Conservation (phyloP, 2,797 vertebrate genomes). For the Gallirallus australis region DNA sequence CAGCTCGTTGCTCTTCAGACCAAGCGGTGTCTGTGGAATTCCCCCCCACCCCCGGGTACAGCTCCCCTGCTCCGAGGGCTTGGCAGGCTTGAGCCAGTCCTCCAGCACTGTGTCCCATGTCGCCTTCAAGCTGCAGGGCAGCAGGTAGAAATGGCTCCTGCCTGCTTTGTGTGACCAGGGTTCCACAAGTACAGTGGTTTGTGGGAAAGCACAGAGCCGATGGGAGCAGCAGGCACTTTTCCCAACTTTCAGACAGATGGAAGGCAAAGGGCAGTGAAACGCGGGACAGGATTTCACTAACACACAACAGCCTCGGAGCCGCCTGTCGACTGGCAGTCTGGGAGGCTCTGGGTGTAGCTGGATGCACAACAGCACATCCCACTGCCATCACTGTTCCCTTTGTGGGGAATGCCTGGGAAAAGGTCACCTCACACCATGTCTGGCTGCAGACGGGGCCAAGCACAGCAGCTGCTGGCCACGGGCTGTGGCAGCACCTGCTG, state of each 20-base stretch:
- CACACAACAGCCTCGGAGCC: background rate
- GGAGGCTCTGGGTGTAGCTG: background rate
- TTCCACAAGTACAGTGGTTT: background rate
- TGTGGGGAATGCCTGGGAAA: background rate
- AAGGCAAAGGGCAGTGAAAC: background rate
- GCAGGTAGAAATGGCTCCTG: fast-evolving
- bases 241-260: background rate
- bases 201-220: background rate
- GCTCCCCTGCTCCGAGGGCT: background rate
- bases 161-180: background rate
- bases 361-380: background rate
- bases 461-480: background rate
- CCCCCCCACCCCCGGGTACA: fast-evolving
- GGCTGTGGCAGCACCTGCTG: background rate
- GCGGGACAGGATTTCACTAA: background rate
- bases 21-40: fast-evolving
- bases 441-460: background rate
- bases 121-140: background rate
- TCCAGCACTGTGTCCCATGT: fast-evolving
- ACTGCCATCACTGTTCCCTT: background rate
- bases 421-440: background rate
- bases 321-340: background rate
- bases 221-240: background rate
- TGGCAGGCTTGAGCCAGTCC: background rate
- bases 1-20: fast-evolving